Evolutionary conservation across 2,113 vertebrate genomes (phyloP).

Genomic region (Physeter macrocephalus): DNA sequence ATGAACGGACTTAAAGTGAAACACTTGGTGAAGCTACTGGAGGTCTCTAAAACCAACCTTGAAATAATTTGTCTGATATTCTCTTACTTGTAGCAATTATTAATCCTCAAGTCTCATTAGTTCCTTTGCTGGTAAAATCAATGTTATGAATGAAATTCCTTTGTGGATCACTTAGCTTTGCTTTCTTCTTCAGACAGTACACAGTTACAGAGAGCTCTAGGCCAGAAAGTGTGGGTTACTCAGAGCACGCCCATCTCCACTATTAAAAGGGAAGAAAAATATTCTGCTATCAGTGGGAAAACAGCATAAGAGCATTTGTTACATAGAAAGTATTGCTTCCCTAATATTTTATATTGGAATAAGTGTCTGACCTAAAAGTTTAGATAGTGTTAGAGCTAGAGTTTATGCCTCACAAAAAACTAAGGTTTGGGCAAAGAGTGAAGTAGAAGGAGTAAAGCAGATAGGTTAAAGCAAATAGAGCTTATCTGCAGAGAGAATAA

Average conservation of each 20-base stretch:
- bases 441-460: not conserved
- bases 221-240: not conserved
- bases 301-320: not conserved
- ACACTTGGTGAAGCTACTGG: not conserved
- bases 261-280: not conserved
- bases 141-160: not conserved
- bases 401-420: not conserved
- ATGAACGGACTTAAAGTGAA: not conserved
- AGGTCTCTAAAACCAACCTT: not conserved
- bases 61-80: not conserved
- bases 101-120: not conserved
- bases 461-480: not conserved
- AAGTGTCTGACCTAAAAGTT: not conserved
- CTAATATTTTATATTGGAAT: not conserved
- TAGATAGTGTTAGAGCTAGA: not conserved
- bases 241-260: not conserved
- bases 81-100: not conserved
- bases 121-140: not conserved
- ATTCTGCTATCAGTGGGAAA: not conserved
- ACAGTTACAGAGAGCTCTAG: not conserved
- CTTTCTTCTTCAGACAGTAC: not conserved
- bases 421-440: not conserved
- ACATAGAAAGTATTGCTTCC: not conserved
- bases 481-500: not conserved
- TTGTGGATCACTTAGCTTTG: not conserved